Base-by-base conservation (phyloP, 2,113 vertebrate species). In the Physeter macrocephalus region DNA sequence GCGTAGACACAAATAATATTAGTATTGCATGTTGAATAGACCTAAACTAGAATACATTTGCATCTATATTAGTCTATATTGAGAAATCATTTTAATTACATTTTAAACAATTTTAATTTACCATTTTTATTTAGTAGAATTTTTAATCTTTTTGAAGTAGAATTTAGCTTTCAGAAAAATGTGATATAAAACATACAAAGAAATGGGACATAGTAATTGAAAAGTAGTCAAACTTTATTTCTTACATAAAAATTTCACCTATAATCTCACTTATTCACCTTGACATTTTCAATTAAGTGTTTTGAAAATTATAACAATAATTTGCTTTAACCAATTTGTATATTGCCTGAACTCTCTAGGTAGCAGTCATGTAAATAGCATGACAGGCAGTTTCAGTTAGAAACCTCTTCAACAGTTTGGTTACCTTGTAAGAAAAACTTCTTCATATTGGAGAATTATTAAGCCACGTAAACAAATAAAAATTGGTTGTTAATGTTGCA, bases 241-340 rank as follows among this genome's bases (percentile, higher is more conserved):
- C 36, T 96, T 93, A n/a, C 23, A 39, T 96, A 86, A 77, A 94
- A 95, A 97, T 27, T 89, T 98, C 6, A 81, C 43, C 85, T 97
- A 69, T 98, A 66, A 61, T 91, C 61, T 89, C 80, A 34, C 31
- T 57, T 43, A 1, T 49, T 98, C 90, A 78, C 34, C 46, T 43
- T 97, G 78, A 74, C 78, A 85, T 75, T 49, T 85, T 64, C 94
- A 85, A 71, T 95, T 97, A 95, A 93, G 27, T 95, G 29, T 97
- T 93, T 94, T 95, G 84, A 88, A 97, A 96, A 78, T 97, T 96
- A 64, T 93, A 97, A 81, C 36, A 80, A 52, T 78, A 97, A 66
- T 96, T 62, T 82, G 1, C 54, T 96, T 96, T 69, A 59, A 59
- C 64, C 39, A 18, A 94, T 96, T 78, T 69, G 8, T 93, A 93